Evolutionary conservation across 2,113 vertebrate genomes (phyloP).

Genomic region (Macrotus californicus): DNA sequence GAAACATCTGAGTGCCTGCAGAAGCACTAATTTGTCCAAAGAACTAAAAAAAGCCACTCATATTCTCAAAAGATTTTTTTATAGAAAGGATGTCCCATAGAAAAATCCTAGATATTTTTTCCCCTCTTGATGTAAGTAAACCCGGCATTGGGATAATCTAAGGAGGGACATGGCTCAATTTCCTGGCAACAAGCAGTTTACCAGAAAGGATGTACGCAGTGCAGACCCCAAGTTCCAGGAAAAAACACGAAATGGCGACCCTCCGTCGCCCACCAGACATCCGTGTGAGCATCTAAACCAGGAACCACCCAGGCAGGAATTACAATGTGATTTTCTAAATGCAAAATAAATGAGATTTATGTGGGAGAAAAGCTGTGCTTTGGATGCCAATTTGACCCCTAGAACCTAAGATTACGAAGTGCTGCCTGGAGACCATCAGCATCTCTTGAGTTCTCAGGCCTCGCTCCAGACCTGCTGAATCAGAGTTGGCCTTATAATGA

Average conservation of each 20-base stretch:
- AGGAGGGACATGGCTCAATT: not conserved
- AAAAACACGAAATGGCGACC: not conserved
- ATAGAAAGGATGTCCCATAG: not conserved
- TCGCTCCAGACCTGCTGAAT: not conserved
- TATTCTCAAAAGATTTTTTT: not conserved
- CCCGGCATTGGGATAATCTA: not conserved
- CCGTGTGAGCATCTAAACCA: not conserved
- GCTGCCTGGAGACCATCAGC: not conserved
- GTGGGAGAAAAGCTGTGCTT: not conserved
- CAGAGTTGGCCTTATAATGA: not conserved
- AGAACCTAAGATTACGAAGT: not conserved
- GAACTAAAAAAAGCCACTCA: not conserved
- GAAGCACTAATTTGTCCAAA: not conserved
- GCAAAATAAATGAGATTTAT: not conserved
- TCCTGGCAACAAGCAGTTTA: not conserved
- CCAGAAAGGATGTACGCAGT: not conserved
- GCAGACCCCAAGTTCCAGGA: not conserved
- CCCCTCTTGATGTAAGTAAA: not conserved
- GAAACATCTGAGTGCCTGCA: not conserved
- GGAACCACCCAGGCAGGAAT: not conserved
- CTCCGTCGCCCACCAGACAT: not conserved
- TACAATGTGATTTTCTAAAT: not conserved
- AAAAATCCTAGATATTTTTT: not conserved
- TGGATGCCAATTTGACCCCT: not conserved
- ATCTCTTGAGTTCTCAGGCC: not conserved